phyloP scores from a whole-genome alignment of 2,888 invertebrate genomes.

The Mystacides longicornis region DNA sequence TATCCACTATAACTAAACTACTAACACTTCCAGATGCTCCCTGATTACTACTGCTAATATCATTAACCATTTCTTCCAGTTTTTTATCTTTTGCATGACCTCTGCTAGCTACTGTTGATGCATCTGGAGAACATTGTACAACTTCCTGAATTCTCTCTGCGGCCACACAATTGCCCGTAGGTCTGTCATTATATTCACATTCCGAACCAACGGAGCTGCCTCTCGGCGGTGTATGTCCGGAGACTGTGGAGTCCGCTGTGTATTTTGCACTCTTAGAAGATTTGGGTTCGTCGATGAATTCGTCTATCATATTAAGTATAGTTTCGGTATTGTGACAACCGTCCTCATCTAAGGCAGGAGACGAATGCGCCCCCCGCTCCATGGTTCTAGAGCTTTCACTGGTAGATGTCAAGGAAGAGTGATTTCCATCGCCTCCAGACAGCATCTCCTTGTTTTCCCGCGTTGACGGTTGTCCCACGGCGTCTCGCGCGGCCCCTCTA shows the following conservation, averaged over 20 bases:
- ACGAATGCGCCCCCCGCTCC: constrained; percentile 10
- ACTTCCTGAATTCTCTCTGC: not conserved
- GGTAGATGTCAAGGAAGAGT: constrained; percentile 39
- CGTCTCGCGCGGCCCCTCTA: constrained; percentile 48
- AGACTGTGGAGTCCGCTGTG: constrained; percentile 8
- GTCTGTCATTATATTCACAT: not conserved
- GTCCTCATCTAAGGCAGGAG: constrained; percentile 31
- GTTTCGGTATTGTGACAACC: constrained; percentile 45
- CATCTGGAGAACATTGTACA: not conserved
- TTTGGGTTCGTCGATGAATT: constrained; percentile 37
- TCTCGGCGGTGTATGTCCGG: not conserved
- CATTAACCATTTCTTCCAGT: constrained; percentile 11
- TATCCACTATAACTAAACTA: constrained; percentile 8
- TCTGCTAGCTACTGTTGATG: not conserved
- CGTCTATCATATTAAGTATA: constrained; percentile 48
- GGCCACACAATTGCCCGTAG: constrained; percentile 5
- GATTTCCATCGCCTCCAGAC: constrained; percentile 40
- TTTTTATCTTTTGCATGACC: not conserved
- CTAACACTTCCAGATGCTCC: constrained; percentile 9
- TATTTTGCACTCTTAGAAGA: constrained; percentile 9
- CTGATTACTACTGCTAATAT: constrained; percentile 19
- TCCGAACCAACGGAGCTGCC: not conserved
- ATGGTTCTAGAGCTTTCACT: not conserved
- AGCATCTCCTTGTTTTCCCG: constrained; percentile 46
- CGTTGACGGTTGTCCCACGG: constrained; percentile 49